Evolutionary conservation across 2,888 invertebrate genomes (phyloP).

Genomic region (Pachliopta kotzebuea): DNA sequence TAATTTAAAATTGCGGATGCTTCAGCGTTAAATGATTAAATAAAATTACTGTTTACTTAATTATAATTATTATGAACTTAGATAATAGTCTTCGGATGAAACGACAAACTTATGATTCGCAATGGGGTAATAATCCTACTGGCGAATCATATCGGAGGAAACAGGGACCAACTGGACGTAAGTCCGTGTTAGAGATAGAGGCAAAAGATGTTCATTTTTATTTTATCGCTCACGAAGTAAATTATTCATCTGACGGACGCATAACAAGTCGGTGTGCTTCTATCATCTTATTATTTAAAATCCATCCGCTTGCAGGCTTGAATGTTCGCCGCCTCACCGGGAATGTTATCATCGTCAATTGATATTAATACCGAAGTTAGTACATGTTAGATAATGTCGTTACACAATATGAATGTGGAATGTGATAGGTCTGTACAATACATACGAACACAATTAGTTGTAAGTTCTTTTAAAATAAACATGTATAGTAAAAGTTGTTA

Average conservation of each 20-base stretch:
- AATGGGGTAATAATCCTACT: slow-evolving; percentile 59
- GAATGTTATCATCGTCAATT: slow-evolving; percentile 73
- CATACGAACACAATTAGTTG: slow-evolving; percentile 36
- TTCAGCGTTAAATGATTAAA: background rate
- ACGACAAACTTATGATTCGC: slow-evolving; percentile 65
- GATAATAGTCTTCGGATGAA: slow-evolving; percentile 67
- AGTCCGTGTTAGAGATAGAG: slow-evolving; percentile 66
- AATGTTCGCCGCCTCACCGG: slow-evolving; percentile 65
- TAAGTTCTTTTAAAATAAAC: slow-evolving; percentile 11
- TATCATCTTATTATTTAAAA: slow-evolving; percentile 44
- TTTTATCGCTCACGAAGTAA: slow-evolving; percentile 37
- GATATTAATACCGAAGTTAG: slow-evolving; percentile 36
- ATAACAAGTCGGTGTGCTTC: slow-evolving; percentile 74
- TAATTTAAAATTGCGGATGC: background rate
- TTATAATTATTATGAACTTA: slow-evolving; percentile 40
- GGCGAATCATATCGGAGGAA: slow-evolving; percentile 82
- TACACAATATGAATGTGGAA: slow-evolving; percentile 59
- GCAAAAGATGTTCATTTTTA: slow-evolving; percentile 34
- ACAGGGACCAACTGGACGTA: slow-evolving; percentile 83
- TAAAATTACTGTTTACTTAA: slow-evolving; percentile 10
- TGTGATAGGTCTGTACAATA: slow-evolving; percentile 68
- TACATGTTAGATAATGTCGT: slow-evolving; percentile 46
- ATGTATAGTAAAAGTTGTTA: slow-evolving; percentile 36
- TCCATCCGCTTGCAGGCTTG: slow-evolving; percentile 74
- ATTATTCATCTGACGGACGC: slow-evolving; percentile 64